Conservation (phyloP, 2,888 invertebrate genomes). For the Mellilla xanthometata region DNA sequence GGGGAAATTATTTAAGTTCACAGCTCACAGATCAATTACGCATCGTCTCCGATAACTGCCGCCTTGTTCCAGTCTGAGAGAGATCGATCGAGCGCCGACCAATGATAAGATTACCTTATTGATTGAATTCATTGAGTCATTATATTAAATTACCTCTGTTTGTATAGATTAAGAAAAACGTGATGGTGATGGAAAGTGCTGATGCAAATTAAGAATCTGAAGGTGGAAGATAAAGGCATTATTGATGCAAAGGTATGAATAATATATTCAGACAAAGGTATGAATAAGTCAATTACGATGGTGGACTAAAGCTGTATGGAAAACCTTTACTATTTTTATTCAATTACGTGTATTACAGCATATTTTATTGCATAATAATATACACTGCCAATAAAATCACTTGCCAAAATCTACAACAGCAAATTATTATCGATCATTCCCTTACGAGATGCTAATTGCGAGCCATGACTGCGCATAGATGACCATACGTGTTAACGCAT, state of each 20-base stretch:
- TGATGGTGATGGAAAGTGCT: no score
- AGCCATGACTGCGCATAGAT: conserved; percentile 33
- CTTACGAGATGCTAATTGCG: conserved; percentile 19
- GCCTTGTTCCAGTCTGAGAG: conserved; percentile 43
- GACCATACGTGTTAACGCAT: conserved; percentile 48
- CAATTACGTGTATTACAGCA: no score
- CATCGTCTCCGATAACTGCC: conserved; percentile 38
- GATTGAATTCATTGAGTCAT: conserved; percentile 16
- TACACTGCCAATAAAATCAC: not conserved
- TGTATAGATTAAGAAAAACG: not conserved
- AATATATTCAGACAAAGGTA: no score
- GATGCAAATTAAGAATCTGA: no score
- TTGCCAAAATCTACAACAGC: conserved; percentile 2
- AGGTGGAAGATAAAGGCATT: no score
- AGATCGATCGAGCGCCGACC: conserved; percentile 47
- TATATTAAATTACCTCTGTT: conserved; percentile 12
- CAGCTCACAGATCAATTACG: conserved; percentile 33
- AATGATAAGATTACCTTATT: conserved; percentile 41
- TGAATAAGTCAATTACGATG: no score
- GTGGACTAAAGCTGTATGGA: no score
- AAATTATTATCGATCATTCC: conserved; percentile 1
- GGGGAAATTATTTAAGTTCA: conserved; percentile 16
- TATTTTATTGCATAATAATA: not conserved
- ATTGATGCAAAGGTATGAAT: no score
- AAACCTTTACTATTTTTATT: no score